Evolutionary conservation across 2,113 vertebrate species (phyloP).

Genomic region (Telmatochromis sp.): DNA sequence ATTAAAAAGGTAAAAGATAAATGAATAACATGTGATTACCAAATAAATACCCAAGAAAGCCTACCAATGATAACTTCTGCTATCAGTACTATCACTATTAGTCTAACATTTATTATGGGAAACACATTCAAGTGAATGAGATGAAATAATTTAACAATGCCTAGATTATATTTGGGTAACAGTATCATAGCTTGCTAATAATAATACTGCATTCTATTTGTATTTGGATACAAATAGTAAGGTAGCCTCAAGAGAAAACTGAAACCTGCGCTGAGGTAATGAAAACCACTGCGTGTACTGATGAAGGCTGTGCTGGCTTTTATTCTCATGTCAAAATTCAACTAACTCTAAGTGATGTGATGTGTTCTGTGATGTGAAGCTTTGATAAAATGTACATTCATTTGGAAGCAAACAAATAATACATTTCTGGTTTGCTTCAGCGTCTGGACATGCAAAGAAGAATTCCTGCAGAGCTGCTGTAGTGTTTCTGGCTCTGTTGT

Average conservation of each 20-base stretch:
- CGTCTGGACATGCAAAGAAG: not conserved
- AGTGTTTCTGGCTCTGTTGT: not conserved
- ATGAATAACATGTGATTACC: not conserved
- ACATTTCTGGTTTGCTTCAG: not conserved
- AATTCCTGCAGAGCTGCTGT: not conserved
- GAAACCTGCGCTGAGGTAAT: not conserved
- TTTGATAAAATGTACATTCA: not conserved
- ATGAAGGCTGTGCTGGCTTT: not conserved
- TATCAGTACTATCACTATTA: not conserved
- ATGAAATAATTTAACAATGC: not conserved
- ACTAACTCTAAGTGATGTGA: not conserved
- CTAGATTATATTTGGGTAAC: not conserved
- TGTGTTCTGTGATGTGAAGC: not conserved
- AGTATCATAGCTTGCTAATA: not conserved
- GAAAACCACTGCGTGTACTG: not conserved
- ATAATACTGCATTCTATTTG: not conserved
- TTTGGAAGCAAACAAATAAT: not conserved
- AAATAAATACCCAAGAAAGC: not conserved
- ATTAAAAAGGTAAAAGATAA: not conserved
- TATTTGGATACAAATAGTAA: not conserved
- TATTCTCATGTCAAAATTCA: not conserved
- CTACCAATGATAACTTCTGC: not conserved
- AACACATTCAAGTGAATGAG: not conserved
- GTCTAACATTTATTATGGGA: not conserved
- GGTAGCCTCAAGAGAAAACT: not conserved